Evolutionary conservation across 1,140 invertebrate genomes (phyloP), one percentile per base, ranked within the genome.

Genomic region (Zaprionus ghesquierei): DNA sequence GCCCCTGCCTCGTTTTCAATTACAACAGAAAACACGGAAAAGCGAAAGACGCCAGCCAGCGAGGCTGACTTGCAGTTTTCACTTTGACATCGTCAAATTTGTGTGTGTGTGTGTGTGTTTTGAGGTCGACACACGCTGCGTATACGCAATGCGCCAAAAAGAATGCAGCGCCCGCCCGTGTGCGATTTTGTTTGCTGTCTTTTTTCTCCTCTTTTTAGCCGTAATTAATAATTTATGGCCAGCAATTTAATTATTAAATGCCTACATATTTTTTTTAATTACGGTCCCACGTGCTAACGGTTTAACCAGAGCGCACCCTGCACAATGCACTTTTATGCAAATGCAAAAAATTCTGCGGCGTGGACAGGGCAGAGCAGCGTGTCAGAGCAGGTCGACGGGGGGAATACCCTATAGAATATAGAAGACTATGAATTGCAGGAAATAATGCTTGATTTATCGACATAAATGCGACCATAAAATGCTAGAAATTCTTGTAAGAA

Each of bases 11-110:
- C 4, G 38, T 46, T 77, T 77, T 69, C 75, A 77, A 65, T 29
- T 31, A 35, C 49, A 25, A n/a, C 22, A 25, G 23, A 5, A 27
- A 27, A 51, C 23, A 51, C 20, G 18, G 3, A 62, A 71, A 73
- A 73, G 69, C 41, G 29, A 53, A 50, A 53, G 54, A 69, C 73
- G 62, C 18, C 6, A n/a, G n/a, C n/a, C 35, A n/a, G 41, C 9
- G 41, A 15, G 31, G 31, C 35, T 46, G 41, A 46, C 41, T 46
- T 46, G 41, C 41, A 22, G 18, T 46, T 46, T 41, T 41, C n/a
- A n/a, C 13, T 13, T 12, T 33, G 12, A 9, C 3, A 12, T 35
- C 4, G 3, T 35, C 13, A n/a, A 35, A 35, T 44, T 44, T n/a
- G n/a, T n/a, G n/a, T n/a, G n/a, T n/a, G n/a, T n/a, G n/a, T n/a